Percentiles rank a stretch among this genome's conserved stretches.
Evolutionary conservation across 2,113 vertebrate species (phyloP).

Genomic region (Danionella cerebrum): DNA sequence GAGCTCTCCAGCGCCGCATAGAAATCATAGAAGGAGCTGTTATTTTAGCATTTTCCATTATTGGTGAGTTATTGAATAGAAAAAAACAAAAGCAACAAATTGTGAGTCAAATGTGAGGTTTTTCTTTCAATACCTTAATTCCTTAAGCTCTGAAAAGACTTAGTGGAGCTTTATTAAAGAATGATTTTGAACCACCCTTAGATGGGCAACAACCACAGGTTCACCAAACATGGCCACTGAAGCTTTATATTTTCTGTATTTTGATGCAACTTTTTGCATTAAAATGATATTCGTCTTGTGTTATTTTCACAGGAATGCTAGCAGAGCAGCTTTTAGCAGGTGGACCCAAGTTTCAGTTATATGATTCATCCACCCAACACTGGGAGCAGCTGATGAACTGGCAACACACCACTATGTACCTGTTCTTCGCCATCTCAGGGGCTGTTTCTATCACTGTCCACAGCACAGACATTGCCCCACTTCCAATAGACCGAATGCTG

Average conservation of each 20-base stretch:
- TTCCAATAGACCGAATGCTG: conserved; percentile 75
- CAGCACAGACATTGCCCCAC: conserved; percentile 64
- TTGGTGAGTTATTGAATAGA: conserved; percentile 63
- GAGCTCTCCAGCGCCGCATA: conserved; percentile 71
- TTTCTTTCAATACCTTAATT: no score
- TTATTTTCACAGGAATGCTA: conserved; percentile 71
- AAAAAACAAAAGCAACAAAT: no score
- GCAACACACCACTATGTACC: conserved; percentile 94
- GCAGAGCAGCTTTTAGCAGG: conserved; percentile 75
- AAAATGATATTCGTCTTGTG: neutral
- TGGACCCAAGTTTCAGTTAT: conserved; percentile 75
- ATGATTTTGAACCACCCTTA: no score
- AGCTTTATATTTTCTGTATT: no score
- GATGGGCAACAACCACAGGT: no score
- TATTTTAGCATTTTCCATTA: conserved; percentile 70
- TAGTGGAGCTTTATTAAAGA: no score
- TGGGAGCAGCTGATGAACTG: conserved; percentile 81
- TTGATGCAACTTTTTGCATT: neutral
- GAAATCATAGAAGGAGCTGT: conserved; percentile 77
- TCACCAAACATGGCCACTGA: no score
- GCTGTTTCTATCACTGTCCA: conserved; percentile 71
- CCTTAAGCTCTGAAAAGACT: no score
- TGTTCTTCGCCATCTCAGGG: conserved; percentile 81
- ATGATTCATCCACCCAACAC: conserved; percentile 70
- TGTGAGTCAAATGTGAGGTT: no score